phyloP scores from a whole-genome alignment of 2,113 vertebrate genomes.

The Cyanoderma ruficeps region DNA sequence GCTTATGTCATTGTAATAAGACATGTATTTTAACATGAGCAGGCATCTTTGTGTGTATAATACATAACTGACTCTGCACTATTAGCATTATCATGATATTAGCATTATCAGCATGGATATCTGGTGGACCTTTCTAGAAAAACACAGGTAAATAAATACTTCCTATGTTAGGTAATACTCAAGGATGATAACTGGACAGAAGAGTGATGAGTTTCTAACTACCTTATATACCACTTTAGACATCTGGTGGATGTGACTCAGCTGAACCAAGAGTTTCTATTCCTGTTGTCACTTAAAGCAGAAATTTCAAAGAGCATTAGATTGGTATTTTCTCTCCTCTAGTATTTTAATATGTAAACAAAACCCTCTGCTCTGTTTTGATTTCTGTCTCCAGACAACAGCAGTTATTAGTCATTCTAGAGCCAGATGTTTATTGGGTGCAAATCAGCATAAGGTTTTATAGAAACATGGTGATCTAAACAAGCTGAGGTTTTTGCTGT shows the following conservation, averaged over 20 bases:
- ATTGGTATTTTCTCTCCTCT: neutral
- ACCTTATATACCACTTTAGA: neutral
- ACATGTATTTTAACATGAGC: neutral
- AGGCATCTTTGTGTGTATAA: neutral
- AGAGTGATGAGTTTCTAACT: neutral
- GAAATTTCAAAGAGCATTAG: neutral
- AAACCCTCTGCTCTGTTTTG: neutral
- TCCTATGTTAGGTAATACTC: neutral
- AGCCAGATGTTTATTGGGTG: neutral
- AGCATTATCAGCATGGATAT: neutral
- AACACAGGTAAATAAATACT: neutral
- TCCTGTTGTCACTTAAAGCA: neutral
- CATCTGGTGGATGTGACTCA: neutral
- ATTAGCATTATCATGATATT: neutral
- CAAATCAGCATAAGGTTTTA: neutral
- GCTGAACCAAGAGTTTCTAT: neutral
- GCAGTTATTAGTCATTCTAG: neutral
- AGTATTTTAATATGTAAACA: neutral
- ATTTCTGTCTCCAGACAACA: neutral
- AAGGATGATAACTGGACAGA: neutral
- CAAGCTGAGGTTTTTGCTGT: neutral
- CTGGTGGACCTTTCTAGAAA: neutral
- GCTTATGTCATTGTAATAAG: neutral
- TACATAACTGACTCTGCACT: neutral
- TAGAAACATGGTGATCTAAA: neutral